Conservation (phyloP, 1,140 invertebrate species). For the Neelides sp. region DNA sequence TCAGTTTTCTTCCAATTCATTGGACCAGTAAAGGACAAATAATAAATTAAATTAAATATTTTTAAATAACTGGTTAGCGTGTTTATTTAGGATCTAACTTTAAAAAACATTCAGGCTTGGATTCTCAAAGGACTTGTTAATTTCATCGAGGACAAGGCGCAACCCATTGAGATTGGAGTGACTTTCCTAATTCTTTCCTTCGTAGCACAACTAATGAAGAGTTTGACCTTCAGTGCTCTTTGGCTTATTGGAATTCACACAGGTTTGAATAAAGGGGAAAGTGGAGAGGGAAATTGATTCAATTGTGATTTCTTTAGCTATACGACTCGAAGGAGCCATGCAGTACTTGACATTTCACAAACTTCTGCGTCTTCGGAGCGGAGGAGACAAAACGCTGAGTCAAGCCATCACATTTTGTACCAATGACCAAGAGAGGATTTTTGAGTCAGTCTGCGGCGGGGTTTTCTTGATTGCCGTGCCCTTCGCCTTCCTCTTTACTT, state of each 20-base stretch:
- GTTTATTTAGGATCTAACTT: too few relatives aligned
- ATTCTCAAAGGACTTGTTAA: slow-evolving; percentile 25
- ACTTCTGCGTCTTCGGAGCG: slow-evolving; percentile 26
- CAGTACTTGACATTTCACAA: slow-evolving; percentile 32
- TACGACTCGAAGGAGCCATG: slow-evolving; percentile 30
- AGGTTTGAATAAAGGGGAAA: slow-evolving; percentile 10
- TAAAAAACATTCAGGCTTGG: slow-evolving; percentile 24
- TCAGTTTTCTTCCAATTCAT: slow-evolving; percentile 30
- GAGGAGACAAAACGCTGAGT: slow-evolving; percentile 28
- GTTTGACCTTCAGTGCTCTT: slow-evolving; percentile 24
- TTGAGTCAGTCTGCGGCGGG: slow-evolving; percentile 30
- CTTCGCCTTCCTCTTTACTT: slow-evolving; percentile 30
- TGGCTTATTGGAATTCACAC: slow-evolving; percentile 30
- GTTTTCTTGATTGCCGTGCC: slow-evolving; percentile 30
- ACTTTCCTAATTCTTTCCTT: slow-evolving; percentile 20
- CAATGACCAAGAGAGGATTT: slow-evolving; percentile 32
- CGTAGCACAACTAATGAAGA: slow-evolving; percentile 22
- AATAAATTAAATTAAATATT: not conserved
- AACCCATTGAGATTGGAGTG: slow-evolving; percentile 24
- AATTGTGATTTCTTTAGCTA: slow-evolving; percentile 12
- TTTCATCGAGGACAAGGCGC: slow-evolving; percentile 21
- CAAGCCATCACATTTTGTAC: slow-evolving; percentile 32
- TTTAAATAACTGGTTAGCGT: too few relatives aligned
- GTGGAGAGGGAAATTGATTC: not conserved
- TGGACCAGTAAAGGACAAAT: slow-evolving; percentile 27